These are phyloP conservation scores for Anaspis maculata DNA, from an alignment of 2,888 invertebrate species.

Conservation along the genomic window DNA sequence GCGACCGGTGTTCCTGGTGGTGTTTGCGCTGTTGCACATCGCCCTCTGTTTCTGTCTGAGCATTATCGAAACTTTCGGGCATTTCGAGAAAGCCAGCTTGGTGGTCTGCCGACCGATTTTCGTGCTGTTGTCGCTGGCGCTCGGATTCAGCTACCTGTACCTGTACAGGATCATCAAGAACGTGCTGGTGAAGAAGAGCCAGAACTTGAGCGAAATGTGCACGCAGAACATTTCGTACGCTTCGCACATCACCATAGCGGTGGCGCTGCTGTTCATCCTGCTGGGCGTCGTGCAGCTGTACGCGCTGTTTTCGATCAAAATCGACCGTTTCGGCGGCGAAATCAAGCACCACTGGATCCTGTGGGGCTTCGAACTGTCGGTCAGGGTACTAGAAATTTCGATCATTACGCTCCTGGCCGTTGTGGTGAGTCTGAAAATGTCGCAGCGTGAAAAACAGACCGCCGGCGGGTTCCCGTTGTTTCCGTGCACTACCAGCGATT, in stretches of 20 bases:
- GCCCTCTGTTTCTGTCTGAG: slow-evolving; percentile 75
- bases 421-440: slow-evolving; percentile 63
- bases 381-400: slow-evolving; percentile 78
- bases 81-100: slow-evolving; percentile 42
- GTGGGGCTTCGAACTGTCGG: slow-evolving; percentile 84
- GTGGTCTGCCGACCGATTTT: slow-evolving; percentile 79
- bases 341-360: slow-evolving; percentile 77
- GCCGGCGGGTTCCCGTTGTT: slow-evolving; percentile 72
- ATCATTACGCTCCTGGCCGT: slow-evolving; percentile 79
- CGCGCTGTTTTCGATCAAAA: slow-evolving; percentile 60
- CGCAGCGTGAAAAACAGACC: slow-evolving; percentile 64
- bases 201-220: slow-evolving; percentile 70
- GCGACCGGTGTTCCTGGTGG: slow-evolving; percentile 67
- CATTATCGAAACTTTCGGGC: slow-evolving; percentile 55
- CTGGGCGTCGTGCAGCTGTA: slow-evolving; percentile 80
- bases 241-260: slow-evolving; percentile 81
- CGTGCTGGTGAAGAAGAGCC: slow-evolving; percentile 66
- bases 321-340: slow-evolving; percentile 44
- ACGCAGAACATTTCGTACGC: slow-evolving; percentile 74
- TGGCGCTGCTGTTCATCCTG: slow-evolving; percentile 74
- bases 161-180: slow-evolving; percentile 71
- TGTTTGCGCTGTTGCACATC: slow-evolving; percentile 71
- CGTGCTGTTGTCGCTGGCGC: slow-evolving; percentile 72
- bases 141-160: slow-evolving; percentile 79
- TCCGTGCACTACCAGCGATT: slow-evolving; percentile 66